Base-by-base conservation (phyloP, 2,797 vertebrate genomes). In the Galagoides demidoff region DNA sequence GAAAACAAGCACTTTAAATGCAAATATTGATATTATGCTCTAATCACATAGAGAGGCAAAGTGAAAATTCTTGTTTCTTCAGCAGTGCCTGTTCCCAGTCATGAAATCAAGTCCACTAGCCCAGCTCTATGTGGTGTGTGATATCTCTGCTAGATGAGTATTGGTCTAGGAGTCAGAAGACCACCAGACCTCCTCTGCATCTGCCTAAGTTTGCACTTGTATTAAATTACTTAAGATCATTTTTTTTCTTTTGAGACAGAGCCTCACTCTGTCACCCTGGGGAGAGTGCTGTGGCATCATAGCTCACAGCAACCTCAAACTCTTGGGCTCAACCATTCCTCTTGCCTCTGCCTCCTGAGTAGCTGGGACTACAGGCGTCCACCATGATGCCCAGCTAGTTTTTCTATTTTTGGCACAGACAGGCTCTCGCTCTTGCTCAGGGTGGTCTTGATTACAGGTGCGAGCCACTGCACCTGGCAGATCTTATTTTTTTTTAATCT, bases 1-100 rank as follows among this genome's bases (percentile, higher is more conserved):
- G 73, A 85, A 95, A 95, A 96, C 61, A 93, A 95, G 66, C 90
- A 55, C n/a, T 87, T 73, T 49, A 70, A 89, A 79, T 85, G 61
- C 73, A 96, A 96, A 96, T 70, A 94, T 39, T 93, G 90, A 96
- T 78, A 22, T 27, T 93, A 64, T 43, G 13, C 63, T 91, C 31
- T 74, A 64, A 43, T 61, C 34, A 81, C 92, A 82, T 59, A 77
- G 93, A 71, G 92, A 95, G 61, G 55, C 76, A 88, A 87, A 82
- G n/a, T 90, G 90, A 73, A 93, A 94, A n/a, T 71, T 77, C 29
- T 90, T 82, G 6, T 85, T 95, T 31, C 39, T 45, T 93, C 68
- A 78, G 70, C 94, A 89, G 94, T 76, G 14, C 34, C 59, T 77
- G 29, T 89, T n/a, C 66, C 57, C 79, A 57, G 7, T 57, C 64